Percentiles rank a stretch among this genome's conserved stretches.
Conservation (phyloP, 2,113 vertebrate genomes). For the Donacobius atricapilla region DNA sequence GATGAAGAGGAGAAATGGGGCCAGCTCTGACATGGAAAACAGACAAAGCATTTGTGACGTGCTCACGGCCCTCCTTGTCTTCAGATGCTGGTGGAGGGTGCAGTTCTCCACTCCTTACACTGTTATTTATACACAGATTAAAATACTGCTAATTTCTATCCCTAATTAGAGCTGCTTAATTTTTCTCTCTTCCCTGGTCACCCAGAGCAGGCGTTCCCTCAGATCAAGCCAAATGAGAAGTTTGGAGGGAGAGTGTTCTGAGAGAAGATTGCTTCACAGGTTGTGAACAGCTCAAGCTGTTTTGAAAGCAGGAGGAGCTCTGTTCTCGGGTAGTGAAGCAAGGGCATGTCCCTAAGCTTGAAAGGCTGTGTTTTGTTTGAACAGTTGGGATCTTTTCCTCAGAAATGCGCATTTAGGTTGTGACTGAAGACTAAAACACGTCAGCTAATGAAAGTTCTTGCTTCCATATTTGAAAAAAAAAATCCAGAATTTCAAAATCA, state of each 20-base stretch:
- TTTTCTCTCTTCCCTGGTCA: background rate
- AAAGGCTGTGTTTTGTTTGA: background rate
- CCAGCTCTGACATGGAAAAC: background rate
- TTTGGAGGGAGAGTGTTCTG: background rate
- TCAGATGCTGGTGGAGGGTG: background rate
- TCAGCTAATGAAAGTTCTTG: background rate
- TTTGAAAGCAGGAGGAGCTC: background rate
- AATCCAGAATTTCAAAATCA: background rate
- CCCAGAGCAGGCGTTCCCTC: background rate
- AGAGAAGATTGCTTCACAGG: background rate
- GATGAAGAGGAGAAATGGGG: background rate
- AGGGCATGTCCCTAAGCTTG: background rate
- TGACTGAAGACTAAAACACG: background rate
- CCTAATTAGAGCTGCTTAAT: background rate
- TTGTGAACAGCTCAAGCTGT: background rate
- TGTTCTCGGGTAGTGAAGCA: background rate
- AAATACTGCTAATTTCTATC: background rate
- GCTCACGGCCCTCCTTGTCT: background rate
- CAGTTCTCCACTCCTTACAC: background rate
- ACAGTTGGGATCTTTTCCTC: background rate
- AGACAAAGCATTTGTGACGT: background rate
- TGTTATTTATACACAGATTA: background rate
- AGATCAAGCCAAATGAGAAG: background rate
- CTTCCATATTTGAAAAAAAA: background rate
- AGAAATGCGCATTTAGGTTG: background rate